phyloP scores from a whole-genome alignment of 1,140 invertebrate genomes.

The Hyles vespertilio region DNA sequence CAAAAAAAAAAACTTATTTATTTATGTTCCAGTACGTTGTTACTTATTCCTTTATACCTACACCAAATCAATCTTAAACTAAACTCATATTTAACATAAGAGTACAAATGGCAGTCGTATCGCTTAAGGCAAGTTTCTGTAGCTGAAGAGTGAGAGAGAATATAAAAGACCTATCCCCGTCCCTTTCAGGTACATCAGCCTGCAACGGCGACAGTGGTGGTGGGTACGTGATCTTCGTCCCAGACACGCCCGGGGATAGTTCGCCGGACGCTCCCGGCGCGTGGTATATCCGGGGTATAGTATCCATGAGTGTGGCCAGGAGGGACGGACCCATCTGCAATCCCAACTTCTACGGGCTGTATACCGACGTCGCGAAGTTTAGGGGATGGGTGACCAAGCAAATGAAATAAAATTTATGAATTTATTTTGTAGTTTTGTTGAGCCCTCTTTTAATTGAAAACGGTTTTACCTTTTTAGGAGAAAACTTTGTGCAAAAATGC shows the following conservation, averaged over 20 bases:
- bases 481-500: too few relatives aligned
- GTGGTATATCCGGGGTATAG: slow-evolving; percentile 47
- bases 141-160: neutral
- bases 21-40: too few relatives aligned
- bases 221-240: slow-evolving; percentile 36
- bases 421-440: neutral
- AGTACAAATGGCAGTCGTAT: too few relatives aligned
- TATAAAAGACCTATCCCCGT: neutral
- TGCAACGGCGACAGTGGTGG: slow-evolving; percentile 60
- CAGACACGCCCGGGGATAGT: slow-evolving; percentile 14
- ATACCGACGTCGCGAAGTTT: slow-evolving; percentile 47
- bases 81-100: too few relatives aligned
- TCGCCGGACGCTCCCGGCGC: slow-evolving; percentile 14
- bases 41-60: too few relatives aligned
- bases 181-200: slow-evolving; percentile 31
- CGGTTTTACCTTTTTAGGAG: too few relatives aligned
- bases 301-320: slow-evolving; percentile 34
- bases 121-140: too few relatives aligned
- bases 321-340: slow-evolving; percentile 36
- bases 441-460: too few relatives aligned
- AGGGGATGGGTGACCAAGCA: slow-evolving; percentile 27
- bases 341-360: slow-evolving; percentile 38
- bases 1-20: too few relatives aligned
- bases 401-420: slow-evolving; percentile 1
- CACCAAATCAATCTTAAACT: too few relatives aligned